Percentiles rank a stretch among this genome's conserved stretches.
Conservation (phyloP, 2,797 vertebrate genomes). For the Morelia viridis region DNA sequence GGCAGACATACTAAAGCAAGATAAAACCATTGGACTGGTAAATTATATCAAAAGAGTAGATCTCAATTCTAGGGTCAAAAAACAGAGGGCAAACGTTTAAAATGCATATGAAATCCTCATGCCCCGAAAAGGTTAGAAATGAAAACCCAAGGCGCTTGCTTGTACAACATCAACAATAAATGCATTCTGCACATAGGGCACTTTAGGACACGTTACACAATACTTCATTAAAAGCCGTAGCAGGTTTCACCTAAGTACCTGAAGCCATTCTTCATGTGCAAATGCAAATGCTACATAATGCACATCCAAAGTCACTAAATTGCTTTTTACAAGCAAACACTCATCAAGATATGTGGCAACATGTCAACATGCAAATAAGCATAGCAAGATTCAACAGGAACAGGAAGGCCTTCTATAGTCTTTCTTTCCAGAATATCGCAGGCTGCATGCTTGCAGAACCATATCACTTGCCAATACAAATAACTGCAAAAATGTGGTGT, state of each 20-base stretch:
- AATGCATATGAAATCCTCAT: not conserved
- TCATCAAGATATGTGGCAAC: not conserved
- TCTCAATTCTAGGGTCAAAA: not conserved
- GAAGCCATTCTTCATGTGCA: not conserved
- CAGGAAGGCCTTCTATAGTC: not conserved
- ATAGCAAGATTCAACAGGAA: not conserved
- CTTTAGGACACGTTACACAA: not conserved
- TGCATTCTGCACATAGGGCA: not conserved
- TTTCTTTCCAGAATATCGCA: not conserved
- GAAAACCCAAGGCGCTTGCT: not conserved
- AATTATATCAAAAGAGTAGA: not conserved
- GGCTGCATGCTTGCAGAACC: not conserved
- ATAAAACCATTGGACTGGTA: slow-evolving; percentile 2
- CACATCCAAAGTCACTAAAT: not conserved
- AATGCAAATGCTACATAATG: not conserved
- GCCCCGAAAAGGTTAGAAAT: not conserved
- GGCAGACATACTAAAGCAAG: slow-evolving; percentile 47
- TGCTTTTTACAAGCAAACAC: not conserved
- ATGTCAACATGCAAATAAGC: not conserved
- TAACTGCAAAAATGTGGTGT: not conserved
- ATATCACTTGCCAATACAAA: not conserved
- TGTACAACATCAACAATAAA: not conserved
- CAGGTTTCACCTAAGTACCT: not conserved
- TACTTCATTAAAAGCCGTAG: too few relatives aligned
- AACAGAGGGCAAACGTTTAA: not conserved